Conservation (phyloP, 2,797 vertebrate species). For the Pelochelys cantorii region DNA sequence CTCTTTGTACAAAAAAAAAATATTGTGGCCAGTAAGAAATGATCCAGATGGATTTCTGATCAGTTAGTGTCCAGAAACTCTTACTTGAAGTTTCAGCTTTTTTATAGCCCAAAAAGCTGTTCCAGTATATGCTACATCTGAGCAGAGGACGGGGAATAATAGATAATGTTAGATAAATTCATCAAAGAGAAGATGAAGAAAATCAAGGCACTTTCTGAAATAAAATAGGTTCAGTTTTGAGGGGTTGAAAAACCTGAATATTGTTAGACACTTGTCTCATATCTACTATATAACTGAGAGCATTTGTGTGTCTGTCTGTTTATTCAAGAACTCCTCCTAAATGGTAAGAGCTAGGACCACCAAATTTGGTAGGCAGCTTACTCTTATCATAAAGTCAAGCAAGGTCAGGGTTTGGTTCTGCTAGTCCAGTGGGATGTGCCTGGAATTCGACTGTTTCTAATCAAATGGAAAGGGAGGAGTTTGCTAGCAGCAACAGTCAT, state of each 20-base stretch:
- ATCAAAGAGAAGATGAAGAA: neutral
- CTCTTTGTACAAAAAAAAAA: neutral
- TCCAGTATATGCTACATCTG: neutral
- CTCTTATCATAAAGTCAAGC: too few species aligned
- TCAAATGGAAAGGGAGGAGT: too few species aligned
- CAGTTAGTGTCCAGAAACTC: conserved; percentile 17
- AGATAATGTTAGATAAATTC: neutral
- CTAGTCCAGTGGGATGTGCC: too few species aligned
- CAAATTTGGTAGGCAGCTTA: too few species aligned
- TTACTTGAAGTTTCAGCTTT: neutral
- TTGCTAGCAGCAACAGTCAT: too few species aligned
- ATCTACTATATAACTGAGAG: too few species aligned
- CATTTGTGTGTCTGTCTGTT: too few species aligned
- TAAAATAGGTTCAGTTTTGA: neutral
- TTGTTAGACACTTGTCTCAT: neutral
- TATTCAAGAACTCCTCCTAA: too few species aligned
- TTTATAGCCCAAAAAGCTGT: neutral
- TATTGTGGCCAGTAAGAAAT: conserved; percentile 20
- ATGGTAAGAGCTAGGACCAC: too few species aligned
- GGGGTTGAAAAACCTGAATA: neutral
- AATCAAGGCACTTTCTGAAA: neutral
- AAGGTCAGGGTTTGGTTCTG: too few species aligned
- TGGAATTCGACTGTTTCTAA: too few species aligned
- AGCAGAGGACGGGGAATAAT: conserved; percentile 22
- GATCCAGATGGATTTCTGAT: conserved; percentile 34